Evolutionary conservation across 30 jellyfish, hydroid and myxozoan genomes (phyloP).

Genomic region (Hydractinia symbiolongicarpus): DNA sequence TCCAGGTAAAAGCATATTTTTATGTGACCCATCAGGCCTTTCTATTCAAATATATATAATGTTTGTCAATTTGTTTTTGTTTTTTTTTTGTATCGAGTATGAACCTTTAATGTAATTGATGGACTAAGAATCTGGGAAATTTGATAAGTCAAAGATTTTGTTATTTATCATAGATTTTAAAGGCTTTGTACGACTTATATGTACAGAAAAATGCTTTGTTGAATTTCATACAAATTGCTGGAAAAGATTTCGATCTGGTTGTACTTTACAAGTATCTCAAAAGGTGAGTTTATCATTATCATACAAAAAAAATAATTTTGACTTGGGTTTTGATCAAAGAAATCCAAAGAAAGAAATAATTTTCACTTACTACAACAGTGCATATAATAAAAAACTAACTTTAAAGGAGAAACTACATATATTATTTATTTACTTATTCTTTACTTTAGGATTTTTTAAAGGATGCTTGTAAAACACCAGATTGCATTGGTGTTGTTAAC

Average conservation of each 20-base stretch:
- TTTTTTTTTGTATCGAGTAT: neutral
- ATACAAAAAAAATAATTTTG: no score
- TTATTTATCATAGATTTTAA: conserved; percentile 46
- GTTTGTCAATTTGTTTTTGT: neutral
- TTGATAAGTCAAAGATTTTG: neutral
- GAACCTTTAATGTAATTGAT: neutral
- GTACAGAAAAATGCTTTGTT: conserved; percentile 48
- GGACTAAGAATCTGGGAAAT: neutral
- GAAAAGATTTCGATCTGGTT: conserved; percentile 33
- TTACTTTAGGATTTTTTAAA: conserved; percentile 33
- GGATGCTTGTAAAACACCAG: conserved; percentile 53
- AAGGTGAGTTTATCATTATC: neutral
- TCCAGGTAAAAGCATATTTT: conserved; percentile 44
- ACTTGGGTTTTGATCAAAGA: neutral
- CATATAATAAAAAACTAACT: no score
- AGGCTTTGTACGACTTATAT: conserved; percentile 56
- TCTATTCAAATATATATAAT: no score
- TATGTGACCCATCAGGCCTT: no score
- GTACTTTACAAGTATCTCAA: neutral
- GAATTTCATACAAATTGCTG: conserved; percentile 71
- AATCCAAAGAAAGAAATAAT: neutral
- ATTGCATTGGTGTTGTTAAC: conserved; percentile 42
- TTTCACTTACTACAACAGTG: neutral
- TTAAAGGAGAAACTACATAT: no score
- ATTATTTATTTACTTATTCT: no score